These are phyloP conservation scores for Rhea pennata DNA, from an alignment of 2,113 vertebrate species.

Conservation along the genomic window DNA sequence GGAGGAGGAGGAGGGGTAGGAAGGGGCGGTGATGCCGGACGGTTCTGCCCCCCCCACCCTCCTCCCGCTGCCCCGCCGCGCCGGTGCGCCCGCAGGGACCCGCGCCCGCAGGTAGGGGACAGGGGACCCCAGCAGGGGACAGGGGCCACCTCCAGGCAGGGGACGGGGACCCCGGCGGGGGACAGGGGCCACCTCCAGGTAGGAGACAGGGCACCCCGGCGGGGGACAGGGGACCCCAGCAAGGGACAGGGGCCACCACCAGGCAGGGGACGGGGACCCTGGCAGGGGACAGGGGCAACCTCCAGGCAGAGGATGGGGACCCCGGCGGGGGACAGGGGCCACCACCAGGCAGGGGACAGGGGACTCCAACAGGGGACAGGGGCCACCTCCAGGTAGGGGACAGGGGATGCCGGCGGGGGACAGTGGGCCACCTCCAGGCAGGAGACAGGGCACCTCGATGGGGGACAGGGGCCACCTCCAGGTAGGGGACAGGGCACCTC, in stretches of 20 bases:
- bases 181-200: not conserved
- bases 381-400: not conserved
- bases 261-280: too few relatives aligned
- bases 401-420: not conserved
- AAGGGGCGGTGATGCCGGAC: slow-evolving; percentile 64
- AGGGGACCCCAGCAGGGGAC: not conserved
- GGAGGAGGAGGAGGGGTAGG: slow-evolving; percentile 29
- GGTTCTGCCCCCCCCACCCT: slow-evolving; percentile 56
- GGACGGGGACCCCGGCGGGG: not conserved
- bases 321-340: not conserved
- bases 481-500: not conserved
- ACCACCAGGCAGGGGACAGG: not conserved
- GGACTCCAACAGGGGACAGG: not conserved
- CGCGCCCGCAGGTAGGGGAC: not conserved
- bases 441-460: too few relatives aligned
- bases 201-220: too few relatives aligned
- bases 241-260: too few relatives aligned
- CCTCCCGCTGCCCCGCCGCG: slow-evolving; percentile 30
- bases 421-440: too few relatives aligned
- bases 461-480: too few relatives aligned
- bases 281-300: too few relatives aligned
- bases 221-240: not conserved
- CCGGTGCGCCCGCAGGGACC: not conserved
- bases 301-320: not conserved
- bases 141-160: not conserved